Evolutionary conservation across 2,797 vertebrate species (phyloP), one percentile per base, ranked within the genome.

Genomic region (Macroramphosus scolopax): DNA sequence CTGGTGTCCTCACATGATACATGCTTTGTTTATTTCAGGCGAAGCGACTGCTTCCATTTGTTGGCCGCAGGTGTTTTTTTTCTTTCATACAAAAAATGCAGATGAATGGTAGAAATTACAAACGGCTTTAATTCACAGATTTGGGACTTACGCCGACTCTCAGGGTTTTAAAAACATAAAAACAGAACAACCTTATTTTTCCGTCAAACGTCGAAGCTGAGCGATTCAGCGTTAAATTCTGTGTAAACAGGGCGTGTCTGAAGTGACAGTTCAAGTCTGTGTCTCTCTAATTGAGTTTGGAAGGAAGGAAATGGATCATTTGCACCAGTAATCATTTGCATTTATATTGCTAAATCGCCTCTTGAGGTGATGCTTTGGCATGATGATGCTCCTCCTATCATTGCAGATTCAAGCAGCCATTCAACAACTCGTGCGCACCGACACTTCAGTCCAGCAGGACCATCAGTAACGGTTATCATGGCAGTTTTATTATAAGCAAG

Each of bases 311-410:
- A 67, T 22, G 50, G 46, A 22, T 57, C 46, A 67, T 73, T 77
- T 76, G 42, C 62, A 69, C 36, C 43, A 49, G 63, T 55, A 40
- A 80, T 74, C 62, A 82, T 87, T 84, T 81, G 84, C 81, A 83
- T 82, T 79, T 84, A 78, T 80, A 81, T 86, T 78, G 72, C 63
- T 77, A 57, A 76, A 59, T 74, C 6, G 2, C 29, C 30, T 60
- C 58, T 61, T 68, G 56, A 68, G 77, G 76, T 58, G 78, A 69
- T 74, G 72, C 83, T 83, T 75, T 65, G 56, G 61, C 41, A 30
- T 51, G 55, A 77, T 65, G 69, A 57, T 50, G 51, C 52, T 67
- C 72, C 63, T 57, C 48, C 59, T 47, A 56, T 81, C 58, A 52
- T 5, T 8, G 14, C 49, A 52, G 47, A 70, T 17, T 30, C 53